Conservation (phyloP, 2,888 invertebrate genomes). For the Parasteatoda lunata region DNA sequence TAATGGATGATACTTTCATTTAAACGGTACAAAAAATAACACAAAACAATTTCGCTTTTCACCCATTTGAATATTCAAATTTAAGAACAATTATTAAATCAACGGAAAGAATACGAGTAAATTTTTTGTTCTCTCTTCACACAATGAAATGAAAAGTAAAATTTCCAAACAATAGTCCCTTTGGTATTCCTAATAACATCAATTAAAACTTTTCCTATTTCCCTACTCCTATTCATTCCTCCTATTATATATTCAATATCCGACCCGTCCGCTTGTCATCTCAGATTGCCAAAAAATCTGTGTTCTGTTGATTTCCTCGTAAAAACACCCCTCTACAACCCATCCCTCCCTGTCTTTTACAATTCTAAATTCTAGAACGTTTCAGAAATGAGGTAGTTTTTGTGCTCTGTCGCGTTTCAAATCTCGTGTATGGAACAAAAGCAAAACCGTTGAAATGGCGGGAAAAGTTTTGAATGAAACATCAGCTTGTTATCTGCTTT, state of each 20-base stretch:
- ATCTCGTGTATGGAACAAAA: background rate
- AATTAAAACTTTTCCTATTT: conserved; percentile 2
- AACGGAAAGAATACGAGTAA: background rate
- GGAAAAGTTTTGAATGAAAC: conserved; percentile 49
- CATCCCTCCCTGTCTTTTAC: background rate
- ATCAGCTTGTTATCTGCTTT: conserved; percentile 50
- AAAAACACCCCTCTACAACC: background rate
- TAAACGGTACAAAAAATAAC: too few relatives aligned
- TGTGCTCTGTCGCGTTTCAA: background rate
- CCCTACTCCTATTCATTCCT: background rate
- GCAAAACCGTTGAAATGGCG: conserved; percentile 29
- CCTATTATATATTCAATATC: background rate
- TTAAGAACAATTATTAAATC: background rate
- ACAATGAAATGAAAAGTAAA: background rate
- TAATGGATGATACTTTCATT: too few relatives aligned
- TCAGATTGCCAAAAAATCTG: too few relatives aligned
- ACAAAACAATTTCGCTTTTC: background rate
- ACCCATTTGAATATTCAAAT: background rate
- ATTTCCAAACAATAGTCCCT: conserved; percentile 2
- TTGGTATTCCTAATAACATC: background rate
- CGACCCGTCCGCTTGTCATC: background rate
- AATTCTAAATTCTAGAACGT: too few relatives aligned
- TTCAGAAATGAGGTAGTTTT: background rate
- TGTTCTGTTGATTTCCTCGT: too few relatives aligned
- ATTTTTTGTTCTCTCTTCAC: background rate